Evolutionary conservation across 2,888 invertebrate species (phyloP).

Genomic region (Pyrrhopygopsis socrates): DNA sequence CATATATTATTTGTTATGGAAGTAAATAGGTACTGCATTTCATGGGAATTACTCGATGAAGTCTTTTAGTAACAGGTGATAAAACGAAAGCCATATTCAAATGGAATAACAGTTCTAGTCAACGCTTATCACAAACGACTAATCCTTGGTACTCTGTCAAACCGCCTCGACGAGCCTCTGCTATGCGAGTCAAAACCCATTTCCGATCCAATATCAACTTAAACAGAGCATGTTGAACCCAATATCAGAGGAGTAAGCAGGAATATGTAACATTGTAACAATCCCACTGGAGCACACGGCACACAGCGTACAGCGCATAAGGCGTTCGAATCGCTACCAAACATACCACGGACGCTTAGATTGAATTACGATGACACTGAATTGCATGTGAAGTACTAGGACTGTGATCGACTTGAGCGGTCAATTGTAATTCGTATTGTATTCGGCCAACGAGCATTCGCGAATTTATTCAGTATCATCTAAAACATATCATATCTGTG

Average conservation of each 20-base stretch:
- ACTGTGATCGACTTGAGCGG: not conserved
- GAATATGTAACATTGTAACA: slow-evolving; percentile 29
- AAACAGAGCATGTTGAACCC: not conserved
- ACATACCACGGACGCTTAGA: slow-evolving; percentile 30
- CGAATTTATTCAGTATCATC: too few species aligned
- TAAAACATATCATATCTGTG: too few species aligned
- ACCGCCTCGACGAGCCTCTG: not conserved
- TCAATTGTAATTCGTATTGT: not conserved
- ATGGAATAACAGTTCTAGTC: not conserved
- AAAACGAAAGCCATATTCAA: not conserved
- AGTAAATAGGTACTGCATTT: too few species aligned
- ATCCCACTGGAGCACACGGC: slow-evolving; percentile 1
- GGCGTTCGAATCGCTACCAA: slow-evolving; percentile 25
- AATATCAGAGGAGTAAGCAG: not conserved
- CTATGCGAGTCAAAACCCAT: not conserved
- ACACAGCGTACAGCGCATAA: not conserved
- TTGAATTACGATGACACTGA: slow-evolving; percentile 41
- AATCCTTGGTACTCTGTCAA: not conserved
- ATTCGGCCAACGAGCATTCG: too few species aligned
- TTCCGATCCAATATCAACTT: slow-evolving; percentile 2
- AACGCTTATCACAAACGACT: not conserved
- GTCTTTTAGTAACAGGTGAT: not conserved
- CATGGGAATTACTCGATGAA: too few species aligned
- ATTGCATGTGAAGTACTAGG: slow-evolving; percentile 27
- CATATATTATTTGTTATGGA: too few species aligned